phyloP scores from a whole-genome alignment of 2,113 vertebrate species.

The Siphamia tubifer region DNA sequence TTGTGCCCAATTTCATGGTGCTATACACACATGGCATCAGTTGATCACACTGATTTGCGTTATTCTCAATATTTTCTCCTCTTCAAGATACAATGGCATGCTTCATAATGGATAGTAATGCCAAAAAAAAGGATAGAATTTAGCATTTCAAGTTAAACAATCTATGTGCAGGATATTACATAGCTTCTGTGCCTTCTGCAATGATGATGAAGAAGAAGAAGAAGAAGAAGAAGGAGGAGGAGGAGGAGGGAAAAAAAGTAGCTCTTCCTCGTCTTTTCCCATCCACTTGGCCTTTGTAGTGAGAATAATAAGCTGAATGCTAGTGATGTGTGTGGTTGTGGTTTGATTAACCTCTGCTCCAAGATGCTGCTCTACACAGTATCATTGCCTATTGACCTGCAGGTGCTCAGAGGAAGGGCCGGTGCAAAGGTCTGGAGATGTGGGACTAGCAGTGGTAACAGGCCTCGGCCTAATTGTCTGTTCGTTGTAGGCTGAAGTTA shows the following conservation, averaged over 20 bases:
- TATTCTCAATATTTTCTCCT: slow-evolving; percentile 31
- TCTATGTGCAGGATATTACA: no score
- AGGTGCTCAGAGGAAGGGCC: slow-evolving; percentile 79
- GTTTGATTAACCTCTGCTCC: slow-evolving; percentile 79
- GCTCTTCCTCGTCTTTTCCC: background rate
- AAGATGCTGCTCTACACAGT: slow-evolving; percentile 60
- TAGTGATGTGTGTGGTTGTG: slow-evolving; percentile 51
- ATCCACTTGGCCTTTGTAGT: slow-evolving; percentile 48
- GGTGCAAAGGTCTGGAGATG: slow-evolving; percentile 83
- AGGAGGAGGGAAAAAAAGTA: no score
- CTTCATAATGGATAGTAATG: background rate
- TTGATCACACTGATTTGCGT: slow-evolving; percentile 64
- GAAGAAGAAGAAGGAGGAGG: no score
- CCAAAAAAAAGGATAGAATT: background rate
- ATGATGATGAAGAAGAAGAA: no score
- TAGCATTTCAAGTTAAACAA: background rate
- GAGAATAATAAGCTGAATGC: slow-evolving; percentile 58
- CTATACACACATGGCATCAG: slow-evolving; percentile 64
- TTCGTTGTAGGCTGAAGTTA: slow-evolving; percentile 83
- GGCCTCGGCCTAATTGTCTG: slow-evolving; percentile 84
- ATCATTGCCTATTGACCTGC: slow-evolving; percentile 89
- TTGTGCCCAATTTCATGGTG: slow-evolving; percentile 77
- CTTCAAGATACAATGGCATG: background rate
- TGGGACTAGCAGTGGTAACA: slow-evolving; percentile 80
- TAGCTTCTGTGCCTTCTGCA: no score